Percentiles rank a stretch among this genome's conserved stretches.
These are phyloP conservation scores for Chaetophractus vellerosus DNA, from an alignment of 2,797 vertebrate genomes.

Conservation along the genomic window DNA sequence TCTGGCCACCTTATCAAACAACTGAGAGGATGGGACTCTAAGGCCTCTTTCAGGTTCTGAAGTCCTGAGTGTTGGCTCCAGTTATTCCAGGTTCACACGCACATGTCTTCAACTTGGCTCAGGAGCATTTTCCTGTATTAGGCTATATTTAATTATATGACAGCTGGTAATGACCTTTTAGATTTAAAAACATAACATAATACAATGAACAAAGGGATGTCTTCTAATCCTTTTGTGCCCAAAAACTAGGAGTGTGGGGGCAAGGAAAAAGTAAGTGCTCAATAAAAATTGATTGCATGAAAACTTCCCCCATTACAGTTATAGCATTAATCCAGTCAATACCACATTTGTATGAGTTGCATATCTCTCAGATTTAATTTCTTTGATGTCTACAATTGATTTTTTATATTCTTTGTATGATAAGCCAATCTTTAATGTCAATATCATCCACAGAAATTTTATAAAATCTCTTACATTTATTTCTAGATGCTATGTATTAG, in stretches of 20 bases:
- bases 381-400: not conserved
- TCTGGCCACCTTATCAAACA: not conserved
- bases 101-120: not conserved
- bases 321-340: not conserved
- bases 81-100: fast-evolving
- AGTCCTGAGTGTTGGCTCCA: not conserved
- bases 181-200: not conserved
- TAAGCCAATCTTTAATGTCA: not conserved
- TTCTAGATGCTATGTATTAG: not conserved
- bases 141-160: not conserved
- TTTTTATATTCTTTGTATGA: not conserved
- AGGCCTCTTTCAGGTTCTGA: not conserved
- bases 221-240: not conserved
- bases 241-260: too few species aligned
- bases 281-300: not conserved
- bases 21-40: not conserved
- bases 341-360: not conserved
- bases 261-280: not conserved
- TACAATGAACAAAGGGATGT: not conserved
- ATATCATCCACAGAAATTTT: not conserved
- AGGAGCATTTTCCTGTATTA: not conserved
- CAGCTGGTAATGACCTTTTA: not conserved
- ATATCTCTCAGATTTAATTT: not conserved
- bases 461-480: not conserved
- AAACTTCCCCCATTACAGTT: not conserved